A percentile compares a stretch with the other conserved stretches of the same genome.
phyloP scores from a whole-genome alignment of 1,140 invertebrate genomes.

The Alviniconcha marisindica region DNA sequence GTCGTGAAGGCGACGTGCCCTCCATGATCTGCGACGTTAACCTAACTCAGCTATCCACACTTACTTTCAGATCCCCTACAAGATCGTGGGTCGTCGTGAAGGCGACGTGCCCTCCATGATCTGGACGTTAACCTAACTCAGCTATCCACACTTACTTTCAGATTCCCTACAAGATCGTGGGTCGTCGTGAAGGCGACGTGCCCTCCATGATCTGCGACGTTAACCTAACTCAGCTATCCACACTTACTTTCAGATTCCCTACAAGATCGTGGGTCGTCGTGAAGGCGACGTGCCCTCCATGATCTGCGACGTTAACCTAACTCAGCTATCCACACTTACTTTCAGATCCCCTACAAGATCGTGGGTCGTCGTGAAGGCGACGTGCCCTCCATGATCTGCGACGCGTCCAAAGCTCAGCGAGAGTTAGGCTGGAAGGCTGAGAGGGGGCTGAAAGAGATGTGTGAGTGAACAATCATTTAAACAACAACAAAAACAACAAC shows the following conservation, averaged over 20 bases:
- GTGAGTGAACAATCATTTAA: conserved; percentile 74
- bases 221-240: too few species aligned
- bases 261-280: conserved; percentile 84
- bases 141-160: too few species aligned
- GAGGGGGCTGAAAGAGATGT: conserved; percentile 89
- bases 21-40: conserved; percentile 90
- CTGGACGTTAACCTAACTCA: too few species aligned
- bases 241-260: conserved; percentile 82
- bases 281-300: conserved; percentile 89
- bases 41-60: too few species aligned
- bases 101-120: conserved; percentile 92
- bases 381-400: conserved; percentile 90
- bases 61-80: conserved; percentile 82
- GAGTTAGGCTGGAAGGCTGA: conserved; percentile 90
- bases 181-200: conserved; percentile 88
- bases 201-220: conserved; percentile 90
- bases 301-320: conserved; percentile 88
- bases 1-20: conserved; percentile 89
- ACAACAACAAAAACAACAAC: too few species aligned
- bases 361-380: conserved; percentile 86
- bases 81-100: conserved; percentile 83
- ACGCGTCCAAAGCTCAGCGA: conserved; percentile 84
- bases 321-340: conserved; percentile 74
- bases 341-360: conserved; percentile 84
- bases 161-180: conserved; percentile 86